A percentile compares a stretch with the other conserved stretches of the same genome.
Evolutionary conservation across 2,797 vertebrate species (phyloP).

Genomic region (Acridotheres tristis): DNA sequence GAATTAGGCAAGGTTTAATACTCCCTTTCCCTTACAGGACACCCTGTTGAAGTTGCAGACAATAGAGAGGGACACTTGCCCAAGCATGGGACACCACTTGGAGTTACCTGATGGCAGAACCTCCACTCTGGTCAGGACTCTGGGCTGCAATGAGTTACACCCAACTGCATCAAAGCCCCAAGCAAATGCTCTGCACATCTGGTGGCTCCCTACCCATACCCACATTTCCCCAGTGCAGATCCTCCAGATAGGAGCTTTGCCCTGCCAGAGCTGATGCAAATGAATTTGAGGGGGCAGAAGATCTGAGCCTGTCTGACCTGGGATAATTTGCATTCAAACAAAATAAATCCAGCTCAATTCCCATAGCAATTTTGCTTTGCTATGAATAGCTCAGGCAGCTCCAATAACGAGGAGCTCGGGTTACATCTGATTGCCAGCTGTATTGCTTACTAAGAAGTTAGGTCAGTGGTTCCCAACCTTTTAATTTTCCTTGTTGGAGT

Average conservation of each 20-base stretch:
- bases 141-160: not conserved
- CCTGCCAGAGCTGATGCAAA: conserved; percentile 35
- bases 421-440: conserved; percentile 67
- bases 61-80: not conserved
- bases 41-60: not conserved
- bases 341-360: conserved; percentile 65
- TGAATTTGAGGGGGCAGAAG: conserved; percentile 48
- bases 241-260: not conserved
- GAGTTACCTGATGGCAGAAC: not conserved
- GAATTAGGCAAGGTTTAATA: not conserved
- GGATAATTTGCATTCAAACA: conserved; percentile 61
- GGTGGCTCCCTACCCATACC: not conserved
- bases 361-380: conserved; percentile 57
- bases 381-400: conserved; percentile 64
- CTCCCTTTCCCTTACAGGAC: not conserved
- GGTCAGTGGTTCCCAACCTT: conserved; percentile 67
- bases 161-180: not conserved
- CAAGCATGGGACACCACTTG: not conserved
- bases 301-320: conserved; percentile 59
- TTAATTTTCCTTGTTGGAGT: conserved; percentile 58
- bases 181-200: not conserved
- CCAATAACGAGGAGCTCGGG: conserved; percentile 34
- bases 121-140: not conserved
- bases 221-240: not conserved
- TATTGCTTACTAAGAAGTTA: conserved; percentile 67